These are phyloP conservation scores for Galaxias olidus DNA, from an alignment of 2,797 vertebrate species.

Conservation along the genomic window DNA sequence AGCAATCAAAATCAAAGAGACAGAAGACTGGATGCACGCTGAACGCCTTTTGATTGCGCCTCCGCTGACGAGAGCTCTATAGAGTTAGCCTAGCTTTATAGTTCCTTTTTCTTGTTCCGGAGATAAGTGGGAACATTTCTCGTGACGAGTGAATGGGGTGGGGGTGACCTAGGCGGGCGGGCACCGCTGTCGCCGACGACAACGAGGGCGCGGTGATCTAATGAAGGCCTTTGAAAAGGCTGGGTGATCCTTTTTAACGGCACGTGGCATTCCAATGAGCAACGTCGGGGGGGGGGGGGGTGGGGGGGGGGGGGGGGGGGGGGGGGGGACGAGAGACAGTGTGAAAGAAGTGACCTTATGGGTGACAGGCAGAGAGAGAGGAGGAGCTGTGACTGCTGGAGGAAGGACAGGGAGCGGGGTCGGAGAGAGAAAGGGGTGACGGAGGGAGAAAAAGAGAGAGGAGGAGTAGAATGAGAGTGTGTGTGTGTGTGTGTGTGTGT, in stretches of 20 bases:
- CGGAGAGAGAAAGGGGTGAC: not conserved
- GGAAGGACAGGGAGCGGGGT: not conserved
- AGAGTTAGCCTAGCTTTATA: too few relatives aligned
- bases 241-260: slow-evolving; percentile 56
- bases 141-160: slow-evolving; percentile 38
- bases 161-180: slow-evolving; percentile 30
- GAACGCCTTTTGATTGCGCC: slow-evolving; percentile 9
- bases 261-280: slow-evolving; percentile 46
- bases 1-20: not conserved
- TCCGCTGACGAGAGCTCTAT: slow-evolving; percentile 14
- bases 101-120: too few relatives aligned
- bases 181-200: not conserved
- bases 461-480: not conserved
- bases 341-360: slow-evolving; percentile 32
- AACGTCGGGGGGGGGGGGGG: slow-evolving; percentile 1
- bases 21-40: not conserved
- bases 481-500: slow-evolving; percentile 7
- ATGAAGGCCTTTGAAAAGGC: slow-evolving; percentile 74
- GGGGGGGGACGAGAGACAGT: slow-evolving; percentile 12
- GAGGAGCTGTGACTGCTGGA: slow-evolving; percentile 3
- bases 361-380: slow-evolving; percentile 16
- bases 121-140: slow-evolving; percentile 59
- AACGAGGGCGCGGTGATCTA: slow-evolving; percentile 65
- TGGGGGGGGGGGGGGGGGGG: not conserved
- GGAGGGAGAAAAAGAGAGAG: slow-evolving; percentile 1